These are phyloP conservation scores for Peromyscus californicus DNA, from an alignment of 2,113 vertebrate species.

Conservation along the genomic window DNA sequence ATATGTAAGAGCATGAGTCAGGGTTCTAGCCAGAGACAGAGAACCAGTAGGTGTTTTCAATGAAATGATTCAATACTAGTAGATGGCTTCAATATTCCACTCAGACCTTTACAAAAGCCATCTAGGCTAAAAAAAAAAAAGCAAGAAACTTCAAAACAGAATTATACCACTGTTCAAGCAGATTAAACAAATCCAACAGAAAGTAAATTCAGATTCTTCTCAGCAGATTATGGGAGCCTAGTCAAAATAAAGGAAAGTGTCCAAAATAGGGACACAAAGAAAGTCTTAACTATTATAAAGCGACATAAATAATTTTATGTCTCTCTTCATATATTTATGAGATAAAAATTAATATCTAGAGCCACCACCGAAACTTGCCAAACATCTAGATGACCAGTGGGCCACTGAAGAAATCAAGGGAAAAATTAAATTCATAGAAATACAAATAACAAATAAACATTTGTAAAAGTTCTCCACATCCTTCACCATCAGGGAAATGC, in stretches of 20 bases:
- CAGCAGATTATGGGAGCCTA: background rate
- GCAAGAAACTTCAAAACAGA: background rate
- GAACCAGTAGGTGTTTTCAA: background rate
- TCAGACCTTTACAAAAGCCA: background rate
- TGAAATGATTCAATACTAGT: background rate
- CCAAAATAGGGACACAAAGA: background rate
- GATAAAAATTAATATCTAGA: background rate
- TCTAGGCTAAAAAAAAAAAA: background rate
- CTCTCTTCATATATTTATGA: background rate
- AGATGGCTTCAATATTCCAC: background rate
- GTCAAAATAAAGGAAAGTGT: background rate
- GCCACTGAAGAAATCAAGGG: background rate
- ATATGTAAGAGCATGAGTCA: background rate
- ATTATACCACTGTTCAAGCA: background rate
- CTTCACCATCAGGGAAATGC: background rate
- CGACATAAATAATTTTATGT: background rate
- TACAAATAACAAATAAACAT: background rate
- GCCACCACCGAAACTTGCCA: background rate
- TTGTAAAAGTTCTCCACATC: background rate
- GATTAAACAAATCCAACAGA: background rate
- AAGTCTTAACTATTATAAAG: background rate
- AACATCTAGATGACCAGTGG: background rate
- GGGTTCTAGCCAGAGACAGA: background rate
- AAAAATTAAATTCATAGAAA: background rate
- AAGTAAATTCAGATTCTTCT: background rate